phyloP scores from a whole-genome alignment of 2,797 vertebrate species.

The Corythornis leucogaster region DNA sequence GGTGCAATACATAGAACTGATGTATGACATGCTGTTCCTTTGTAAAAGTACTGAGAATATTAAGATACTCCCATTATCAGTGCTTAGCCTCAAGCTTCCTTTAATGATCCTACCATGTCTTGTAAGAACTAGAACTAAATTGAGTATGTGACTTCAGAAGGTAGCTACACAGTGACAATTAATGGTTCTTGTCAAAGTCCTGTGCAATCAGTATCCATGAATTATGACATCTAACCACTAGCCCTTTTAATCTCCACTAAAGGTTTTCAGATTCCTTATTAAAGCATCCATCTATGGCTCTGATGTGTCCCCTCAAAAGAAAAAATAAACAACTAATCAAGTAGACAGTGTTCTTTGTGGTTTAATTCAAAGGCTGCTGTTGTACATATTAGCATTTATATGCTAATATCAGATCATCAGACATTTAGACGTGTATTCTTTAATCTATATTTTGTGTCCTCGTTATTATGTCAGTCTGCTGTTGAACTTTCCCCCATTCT shows the following conservation, averaged over 20 bases:
- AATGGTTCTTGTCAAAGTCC: conserved; percentile 75
- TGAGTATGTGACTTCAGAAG: conserved; percentile 73
- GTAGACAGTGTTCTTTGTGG: conserved; percentile 57
- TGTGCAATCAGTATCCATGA: conserved; percentile 60
- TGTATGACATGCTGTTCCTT: conserved; percentile 62
- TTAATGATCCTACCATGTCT: conserved; percentile 77
- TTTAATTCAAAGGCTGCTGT: conserved; percentile 63
- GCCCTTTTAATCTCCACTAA: conserved; percentile 63
- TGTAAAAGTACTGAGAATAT: conserved; percentile 74
- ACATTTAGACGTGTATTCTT: conserved; percentile 47
- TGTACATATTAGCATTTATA: conserved; percentile 51
- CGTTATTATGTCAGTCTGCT: conserved; percentile 47
- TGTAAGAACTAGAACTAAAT: conserved; percentile 72
- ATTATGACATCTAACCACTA: conserved; percentile 60
- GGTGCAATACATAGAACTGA: conserved; percentile 35
- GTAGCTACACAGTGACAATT: conserved; percentile 73
- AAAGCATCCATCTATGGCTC: conserved; percentile 61
- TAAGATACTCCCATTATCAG: conserved; percentile 75
- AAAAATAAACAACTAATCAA: conserved; percentile 72
- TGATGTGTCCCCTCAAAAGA: conserved; percentile 58
- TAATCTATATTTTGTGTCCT: conserved; percentile 52
- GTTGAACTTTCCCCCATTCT: conserved; percentile 53
- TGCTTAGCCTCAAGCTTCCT: conserved; percentile 77
- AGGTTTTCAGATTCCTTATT: conserved; percentile 61
- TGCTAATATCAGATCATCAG: conserved; percentile 46